Evolutionary conservation across 1,140 invertebrate species (phyloP).

Genomic region (Paraescarpia echinospica): DNA sequence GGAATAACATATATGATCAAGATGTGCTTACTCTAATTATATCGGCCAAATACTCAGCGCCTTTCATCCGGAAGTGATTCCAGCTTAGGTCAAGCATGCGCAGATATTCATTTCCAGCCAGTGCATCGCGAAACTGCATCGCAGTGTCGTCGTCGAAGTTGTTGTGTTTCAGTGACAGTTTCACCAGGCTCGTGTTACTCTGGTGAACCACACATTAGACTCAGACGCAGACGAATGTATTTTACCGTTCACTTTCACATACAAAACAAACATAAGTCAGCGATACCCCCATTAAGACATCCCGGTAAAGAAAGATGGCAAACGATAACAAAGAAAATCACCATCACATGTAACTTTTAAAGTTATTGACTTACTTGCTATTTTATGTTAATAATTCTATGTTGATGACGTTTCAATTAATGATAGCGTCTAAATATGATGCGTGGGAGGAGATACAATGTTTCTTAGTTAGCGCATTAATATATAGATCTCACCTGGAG

Average conservation of each 20-base stretch:
- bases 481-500: conserved; percentile 18
- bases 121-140: conserved; percentile 38
- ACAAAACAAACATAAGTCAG: too few species aligned
- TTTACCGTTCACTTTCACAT: too few species aligned
- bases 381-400: too few species aligned
- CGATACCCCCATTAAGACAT: too few species aligned
- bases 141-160: conserved; percentile 42
- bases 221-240: not conserved
- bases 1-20: not conserved
- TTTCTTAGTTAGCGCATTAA: too few species aligned
- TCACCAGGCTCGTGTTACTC: conserved; percentile 38
- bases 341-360: too few species aligned
- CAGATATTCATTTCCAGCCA: conserved; percentile 46
- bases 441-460: too few species aligned
- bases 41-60: conserved; percentile 42
- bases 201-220: conserved; percentile 23
- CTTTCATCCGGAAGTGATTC: conserved; percentile 49
- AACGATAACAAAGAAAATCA: too few species aligned
- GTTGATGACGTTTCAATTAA: too few species aligned
- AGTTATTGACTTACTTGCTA: too few species aligned
- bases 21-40: conserved; percentile 39
- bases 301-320: too few species aligned
- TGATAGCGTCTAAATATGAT: too few species aligned
- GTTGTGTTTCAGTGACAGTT: conserved; percentile 43
- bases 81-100: conserved; percentile 49